These are phyloP conservation scores for Melanogrammus aeglefinus DNA, from an alignment of 2,797 vertebrate genomes.

Conservation along the genomic window DNA sequence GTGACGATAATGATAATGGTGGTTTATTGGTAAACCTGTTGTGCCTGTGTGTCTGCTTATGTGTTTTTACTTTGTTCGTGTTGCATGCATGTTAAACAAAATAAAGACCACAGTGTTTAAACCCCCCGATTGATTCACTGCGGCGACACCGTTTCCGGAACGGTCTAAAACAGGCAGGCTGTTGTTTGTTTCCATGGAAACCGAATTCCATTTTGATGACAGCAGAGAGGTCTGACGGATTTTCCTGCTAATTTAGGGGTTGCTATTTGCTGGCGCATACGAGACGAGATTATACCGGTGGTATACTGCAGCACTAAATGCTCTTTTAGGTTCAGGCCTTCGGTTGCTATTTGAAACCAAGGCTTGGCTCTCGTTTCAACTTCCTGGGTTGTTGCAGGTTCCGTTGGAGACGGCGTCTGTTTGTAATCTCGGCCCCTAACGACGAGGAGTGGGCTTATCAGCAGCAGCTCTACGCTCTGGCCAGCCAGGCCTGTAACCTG, in stretches of 20 bases:
- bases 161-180: constrained; percentile 27
- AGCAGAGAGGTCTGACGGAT: constrained; percentile 32
- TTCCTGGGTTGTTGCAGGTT: constrained; percentile 77
- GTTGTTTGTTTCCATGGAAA: constrained; percentile 55
- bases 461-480: constrained; percentile 92
- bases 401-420: constrained; percentile 93
- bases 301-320: not conserved
- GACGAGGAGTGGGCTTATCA: constrained; percentile 99
- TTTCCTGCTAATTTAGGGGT: constrained; percentile 49
- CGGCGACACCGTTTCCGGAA: constrained; percentile 25
- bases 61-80: constrained; percentile 18
- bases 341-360: constrained; percentile 35
- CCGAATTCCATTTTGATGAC: constrained; percentile 31
- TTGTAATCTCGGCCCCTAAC: constrained; percentile 92
- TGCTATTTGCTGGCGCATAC: constrained; percentile 45
- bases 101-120: constrained; percentile 14
- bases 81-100: constrained; percentile 31
- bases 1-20: not conserved
- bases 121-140: constrained; percentile 40
- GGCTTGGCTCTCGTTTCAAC: constrained; percentile 35
- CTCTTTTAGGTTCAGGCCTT: constrained; percentile 27
- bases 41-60: constrained; percentile 7
- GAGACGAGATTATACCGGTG: constrained; percentile 29
- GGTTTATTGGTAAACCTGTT: not conserved
- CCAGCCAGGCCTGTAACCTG: constrained; percentile 96